Evolutionary conservation across 2,797 vertebrate genomes (phyloP), one percentile per base, ranked within the genome.

Genomic region (Peromyscus nudipes): DNA sequence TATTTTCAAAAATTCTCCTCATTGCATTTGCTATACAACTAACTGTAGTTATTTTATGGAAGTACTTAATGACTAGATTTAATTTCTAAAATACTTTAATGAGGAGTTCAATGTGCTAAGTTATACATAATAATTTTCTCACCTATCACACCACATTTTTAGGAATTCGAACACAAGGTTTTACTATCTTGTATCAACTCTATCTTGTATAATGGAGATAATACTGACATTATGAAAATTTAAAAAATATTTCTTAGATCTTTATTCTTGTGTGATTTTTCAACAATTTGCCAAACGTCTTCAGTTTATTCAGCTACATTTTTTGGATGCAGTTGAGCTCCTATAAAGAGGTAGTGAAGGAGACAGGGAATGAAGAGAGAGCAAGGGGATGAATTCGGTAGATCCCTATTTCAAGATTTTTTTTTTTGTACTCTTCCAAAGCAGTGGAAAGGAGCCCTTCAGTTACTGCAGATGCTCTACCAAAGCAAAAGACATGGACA

Each of bases 1-100:
- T 13, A 0, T 83, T 71, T 88, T 89, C 71, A 93, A 64, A 91
- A 97, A 93, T 86, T 94, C 49, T 85, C 40, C 4, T 91, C 55
- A 73, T 65, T 37, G 69, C 8, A 87, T 93, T 93, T 94, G 89
- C 31, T 87, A 31, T 1, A 93, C 8, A 95, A 86, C 71, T 84
- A 65, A 89, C 21, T 67, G 3, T 64, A 77, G 2, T 40, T 90
- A 85, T 94, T 97, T 95, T 43, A 85, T 69, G 43, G 2, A 95
- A 87, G 3, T 62, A 46, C 43, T 87, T 77, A 29, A 19, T 65
- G 88, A 43, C 17, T 91, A 14, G 6, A 82, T 49, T 90, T 90
- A 95, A 57, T 17, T 34, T 55, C n/a, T 90, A 73, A 52, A 92
- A 92, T 40, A 60, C 13, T 49, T 90, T 92, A 83, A 60, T 82